Percentiles rank a stretch among this genome's conserved stretches.
Evolutionary conservation across 1,140 invertebrate species (phyloP).

Genomic region (Amphibalanus amphitrite): DNA sequence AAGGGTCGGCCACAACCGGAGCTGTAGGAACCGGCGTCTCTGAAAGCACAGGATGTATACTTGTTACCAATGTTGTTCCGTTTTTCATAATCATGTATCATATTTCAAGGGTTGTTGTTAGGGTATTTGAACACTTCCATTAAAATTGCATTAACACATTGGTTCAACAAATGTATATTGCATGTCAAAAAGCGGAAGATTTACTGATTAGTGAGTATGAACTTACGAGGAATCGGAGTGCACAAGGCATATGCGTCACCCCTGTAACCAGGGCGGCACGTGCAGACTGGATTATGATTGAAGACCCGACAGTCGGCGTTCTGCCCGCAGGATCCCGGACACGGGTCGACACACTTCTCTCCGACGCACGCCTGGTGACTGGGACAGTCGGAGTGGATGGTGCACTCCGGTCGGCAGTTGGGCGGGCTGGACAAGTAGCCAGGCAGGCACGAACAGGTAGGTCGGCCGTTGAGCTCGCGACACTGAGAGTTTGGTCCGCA

Average conservation of each 20-base stretch:
- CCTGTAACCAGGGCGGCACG: conserved; percentile 40
- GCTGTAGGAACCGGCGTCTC: not conserved
- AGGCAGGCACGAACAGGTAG: conserved; percentile 54
- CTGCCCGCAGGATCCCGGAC: conserved; percentile 44
- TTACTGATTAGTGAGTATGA: no score
- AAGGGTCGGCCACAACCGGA: conserved; percentile 36
- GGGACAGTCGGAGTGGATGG: conserved; percentile 61
- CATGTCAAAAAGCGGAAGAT: no score
- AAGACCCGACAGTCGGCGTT: conserved; percentile 58
- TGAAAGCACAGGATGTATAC: not conserved
- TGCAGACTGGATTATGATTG: conserved; percentile 44
- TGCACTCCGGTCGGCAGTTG: conserved; percentile 42
- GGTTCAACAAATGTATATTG: no score
- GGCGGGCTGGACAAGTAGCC: conserved; percentile 62
- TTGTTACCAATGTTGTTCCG: no score
- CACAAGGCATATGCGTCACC: conserved; percentile 59
- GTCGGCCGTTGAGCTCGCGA: conserved; percentile 51
- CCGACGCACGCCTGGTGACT: conserved; percentile 45
- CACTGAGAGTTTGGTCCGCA: conserved; percentile 58
- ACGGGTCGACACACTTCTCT: conserved; percentile 50
- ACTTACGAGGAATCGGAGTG: conserved; percentile 21
- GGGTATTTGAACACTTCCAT: no score
- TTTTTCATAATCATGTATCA: no score
- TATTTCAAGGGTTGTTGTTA: no score
- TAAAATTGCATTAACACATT: no score